Conservation (phyloP, 2,797 vertebrate genomes). For the Lacerta agilis region DNA sequence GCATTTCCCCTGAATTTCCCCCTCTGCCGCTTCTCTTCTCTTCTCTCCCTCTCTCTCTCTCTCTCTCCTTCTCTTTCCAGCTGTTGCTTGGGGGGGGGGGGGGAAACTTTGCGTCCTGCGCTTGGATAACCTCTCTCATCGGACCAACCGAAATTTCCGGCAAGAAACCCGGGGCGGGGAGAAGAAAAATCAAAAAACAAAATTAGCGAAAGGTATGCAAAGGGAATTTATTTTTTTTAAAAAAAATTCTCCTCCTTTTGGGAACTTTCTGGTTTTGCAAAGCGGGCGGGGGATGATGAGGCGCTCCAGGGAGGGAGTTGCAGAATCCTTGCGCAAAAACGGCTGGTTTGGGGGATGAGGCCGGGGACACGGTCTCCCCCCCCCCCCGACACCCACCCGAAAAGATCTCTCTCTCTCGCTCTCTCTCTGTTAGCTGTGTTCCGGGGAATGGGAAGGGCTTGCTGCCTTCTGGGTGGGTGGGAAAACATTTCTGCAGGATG, state of each 20-base stretch:
- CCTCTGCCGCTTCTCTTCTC: no score
- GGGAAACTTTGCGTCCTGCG: slow-evolving; percentile 47
- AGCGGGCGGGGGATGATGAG: not conserved
- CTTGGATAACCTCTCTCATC: slow-evolving; percentile 65
- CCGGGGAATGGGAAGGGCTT: not conserved
- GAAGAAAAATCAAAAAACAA: not conserved
- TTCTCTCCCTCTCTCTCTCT: not conserved
- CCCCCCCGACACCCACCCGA: no score
- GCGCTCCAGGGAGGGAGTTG: slow-evolving; percentile 34
- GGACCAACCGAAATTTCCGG: slow-evolving; percentile 28
- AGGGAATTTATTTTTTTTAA: not conserved
- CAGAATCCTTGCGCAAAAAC: not conserved
- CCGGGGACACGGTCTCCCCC: not conserved
- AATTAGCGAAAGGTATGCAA: slow-evolving; percentile 27
- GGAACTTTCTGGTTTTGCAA: not conserved
- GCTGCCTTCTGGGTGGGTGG: not conserved
- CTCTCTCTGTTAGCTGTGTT: not conserved
- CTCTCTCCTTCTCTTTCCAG: slow-evolving; percentile 35
- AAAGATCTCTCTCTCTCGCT: no score
- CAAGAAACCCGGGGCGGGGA: slow-evolving; percentile 31
- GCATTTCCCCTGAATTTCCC: not conserved
- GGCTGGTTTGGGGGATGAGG: not conserved
- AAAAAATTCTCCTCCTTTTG: no score
- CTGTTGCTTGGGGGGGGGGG: slow-evolving; percentile 21
- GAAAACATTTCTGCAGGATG: slow-evolving; percentile 61